Evolutionary conservation across 1,140 invertebrate genomes (phyloP).

Genomic region (Aphelenchoides avenae): DNA sequence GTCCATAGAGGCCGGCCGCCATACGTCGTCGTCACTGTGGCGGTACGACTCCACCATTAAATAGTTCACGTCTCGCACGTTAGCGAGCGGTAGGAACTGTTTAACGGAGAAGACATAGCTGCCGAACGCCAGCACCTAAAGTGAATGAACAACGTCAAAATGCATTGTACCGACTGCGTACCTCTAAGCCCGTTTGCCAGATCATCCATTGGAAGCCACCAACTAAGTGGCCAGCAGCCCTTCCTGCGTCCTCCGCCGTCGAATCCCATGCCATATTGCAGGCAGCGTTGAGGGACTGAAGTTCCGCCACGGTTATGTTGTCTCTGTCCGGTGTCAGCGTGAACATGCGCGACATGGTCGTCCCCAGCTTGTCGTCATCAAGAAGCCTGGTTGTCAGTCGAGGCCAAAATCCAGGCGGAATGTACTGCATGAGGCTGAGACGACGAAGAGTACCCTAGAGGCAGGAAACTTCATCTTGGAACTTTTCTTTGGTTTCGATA

Average conservation of each 20-base stretch:
- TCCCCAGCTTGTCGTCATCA: slow-evolving; percentile 72
- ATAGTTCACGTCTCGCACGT: slow-evolving; percentile 56
- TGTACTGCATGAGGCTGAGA: slow-evolving; percentile 77
- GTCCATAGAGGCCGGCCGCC: slow-evolving; percentile 60
- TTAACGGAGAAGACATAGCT: slow-evolving; percentile 71
- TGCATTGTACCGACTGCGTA: slow-evolving; percentile 65
- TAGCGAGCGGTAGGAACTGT: slow-evolving; percentile 70
- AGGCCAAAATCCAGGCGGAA: slow-evolving; percentile 96
- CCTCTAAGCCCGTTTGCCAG: slow-evolving; percentile 88
- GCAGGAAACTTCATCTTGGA: not conserved
- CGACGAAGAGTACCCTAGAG: slow-evolving; percentile 47
- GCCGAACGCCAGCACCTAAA: slow-evolving; percentile 62
- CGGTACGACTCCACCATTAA: slow-evolving; percentile 15
- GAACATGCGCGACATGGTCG: not conserved
- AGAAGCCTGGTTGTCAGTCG: slow-evolving; percentile 82
- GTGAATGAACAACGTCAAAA: slow-evolving; percentile 2
- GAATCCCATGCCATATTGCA: no score
- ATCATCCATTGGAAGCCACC: slow-evolving; percentile 77
- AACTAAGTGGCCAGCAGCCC: no score
- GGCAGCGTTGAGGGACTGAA: no score
- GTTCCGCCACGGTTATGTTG: no score
- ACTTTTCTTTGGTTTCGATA: no score
- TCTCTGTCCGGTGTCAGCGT: slow-evolving; percentile 4
- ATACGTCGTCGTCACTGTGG: slow-evolving; percentile 39
- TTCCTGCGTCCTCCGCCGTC: no score